Evolutionary conservation across 2,888 invertebrate genomes (phyloP).

Genomic region (Amaurobius ferox): DNA sequence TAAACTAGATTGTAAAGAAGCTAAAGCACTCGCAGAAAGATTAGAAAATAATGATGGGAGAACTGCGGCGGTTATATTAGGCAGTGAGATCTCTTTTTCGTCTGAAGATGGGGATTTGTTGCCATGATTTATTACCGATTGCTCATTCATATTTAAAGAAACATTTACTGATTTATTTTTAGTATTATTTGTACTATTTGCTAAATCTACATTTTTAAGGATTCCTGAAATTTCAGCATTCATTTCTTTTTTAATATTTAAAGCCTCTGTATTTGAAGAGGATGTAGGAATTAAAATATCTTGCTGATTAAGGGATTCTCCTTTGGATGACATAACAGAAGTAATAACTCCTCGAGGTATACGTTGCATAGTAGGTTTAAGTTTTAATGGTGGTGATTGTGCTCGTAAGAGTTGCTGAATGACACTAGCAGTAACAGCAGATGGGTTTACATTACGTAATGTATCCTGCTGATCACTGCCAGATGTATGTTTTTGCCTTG

Average conservation of each 20-base stretch:
- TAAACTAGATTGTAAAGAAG: slow-evolving; percentile 63
- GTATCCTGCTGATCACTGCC: slow-evolving; percentile 9
- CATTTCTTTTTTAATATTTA: slow-evolving; percentile 28
- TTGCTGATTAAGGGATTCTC: slow-evolving; percentile 35
- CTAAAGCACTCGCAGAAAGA: slow-evolving; percentile 66
- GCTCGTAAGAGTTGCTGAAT: slow-evolving; percentile 66
- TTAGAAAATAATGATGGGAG: slow-evolving; percentile 63
- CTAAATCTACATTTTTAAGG: slow-evolving; percentile 27
- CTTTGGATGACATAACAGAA: slow-evolving; percentile 62
- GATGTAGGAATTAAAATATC: slow-evolving; percentile 35
- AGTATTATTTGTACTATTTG: slow-evolving; percentile 23
- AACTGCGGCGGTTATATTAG: slow-evolving; percentile 49
- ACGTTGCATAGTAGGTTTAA: slow-evolving; percentile 54
- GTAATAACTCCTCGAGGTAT: slow-evolving; percentile 65
- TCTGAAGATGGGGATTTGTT: slow-evolving; percentile 42
- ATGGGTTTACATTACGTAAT: slow-evolving; percentile 37
- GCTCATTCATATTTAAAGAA: slow-evolving; percentile 34
- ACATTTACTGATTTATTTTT: slow-evolving; percentile 27
- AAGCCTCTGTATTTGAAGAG: neutral
- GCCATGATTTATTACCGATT: slow-evolving; percentile 44
- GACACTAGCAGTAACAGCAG: slow-evolving; percentile 66
- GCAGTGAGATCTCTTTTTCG: slow-evolving; percentile 34
- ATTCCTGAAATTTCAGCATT: slow-evolving; percentile 29
- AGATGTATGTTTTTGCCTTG: slow-evolving; percentile 15
- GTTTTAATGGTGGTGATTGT: slow-evolving; percentile 46